phyloP scores from a whole-genome alignment of 1,140 invertebrate genomes.

The Conopomorpha cramerella region DNA sequence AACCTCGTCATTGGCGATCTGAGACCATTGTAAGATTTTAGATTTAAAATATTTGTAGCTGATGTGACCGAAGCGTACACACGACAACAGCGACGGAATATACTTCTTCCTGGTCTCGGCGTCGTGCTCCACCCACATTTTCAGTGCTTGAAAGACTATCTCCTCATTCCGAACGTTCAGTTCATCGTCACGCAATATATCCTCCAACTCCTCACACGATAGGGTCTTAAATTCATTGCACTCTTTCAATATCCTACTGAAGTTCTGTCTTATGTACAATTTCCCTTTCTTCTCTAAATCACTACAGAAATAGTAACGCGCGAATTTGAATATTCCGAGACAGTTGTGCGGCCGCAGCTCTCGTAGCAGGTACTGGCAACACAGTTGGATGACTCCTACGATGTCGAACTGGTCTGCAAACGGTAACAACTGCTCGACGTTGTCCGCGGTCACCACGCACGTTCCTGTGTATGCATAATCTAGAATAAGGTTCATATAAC shows the following conservation, averaged over 20 bases:
- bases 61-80: constrained; percentile 70
- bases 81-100: constrained; percentile 65
- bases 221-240: constrained; percentile 62
- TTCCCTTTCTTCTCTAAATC: constrained; percentile 59
- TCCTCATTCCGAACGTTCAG: constrained; percentile 71
- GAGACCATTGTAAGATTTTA: constrained; percentile 63
- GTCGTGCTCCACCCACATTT: constrained; percentile 65
- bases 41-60: constrained; percentile 67
- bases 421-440: constrained; percentile 65
- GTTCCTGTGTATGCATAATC: constrained; percentile 71
- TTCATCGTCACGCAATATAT: constrained; percentile 65
- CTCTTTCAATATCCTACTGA: constrained; percentile 54
- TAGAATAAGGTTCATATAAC: constrained; percentile 62
- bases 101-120: constrained; percentile 50
- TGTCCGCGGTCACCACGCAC: constrained; percentile 62
- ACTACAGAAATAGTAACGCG: constrained; percentile 69
- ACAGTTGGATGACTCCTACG: constrained; percentile 65
- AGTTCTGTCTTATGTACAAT: constrained; percentile 59
- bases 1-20: constrained; percentile 59
- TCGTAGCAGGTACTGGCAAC: constrained; percentile 63
- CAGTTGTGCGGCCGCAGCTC: constrained; percentile 65
- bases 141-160: constrained; percentile 69
- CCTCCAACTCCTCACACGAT: constrained; percentile 58
- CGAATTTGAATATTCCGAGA: constrained; percentile 73
- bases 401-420: constrained; percentile 70